Evolutionary conservation across 2,113 vertebrate species (phyloP).

Genomic region (Cygnus buccinator): DNA sequence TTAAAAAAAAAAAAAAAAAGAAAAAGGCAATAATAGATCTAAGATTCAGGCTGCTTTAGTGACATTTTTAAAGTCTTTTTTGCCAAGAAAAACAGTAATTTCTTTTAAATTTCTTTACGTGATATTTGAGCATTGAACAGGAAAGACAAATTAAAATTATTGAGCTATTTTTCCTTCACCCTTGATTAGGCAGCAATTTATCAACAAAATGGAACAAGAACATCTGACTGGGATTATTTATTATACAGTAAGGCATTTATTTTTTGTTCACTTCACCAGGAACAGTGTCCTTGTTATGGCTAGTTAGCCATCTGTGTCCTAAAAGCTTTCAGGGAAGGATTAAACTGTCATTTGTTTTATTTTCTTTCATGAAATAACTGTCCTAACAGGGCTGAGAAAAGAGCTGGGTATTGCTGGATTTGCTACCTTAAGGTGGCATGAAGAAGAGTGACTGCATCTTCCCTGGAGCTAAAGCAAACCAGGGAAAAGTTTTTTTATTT

Average conservation of each 20-base stretch:
- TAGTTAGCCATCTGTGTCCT: slow-evolving; percentile 49
- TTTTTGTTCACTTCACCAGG: slow-evolving; percentile 35
- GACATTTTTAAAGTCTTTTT: slow-evolving; percentile 2
- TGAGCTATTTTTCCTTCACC: slow-evolving; percentile 29
- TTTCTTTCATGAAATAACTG: slow-evolving; percentile 46
- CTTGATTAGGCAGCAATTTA: slow-evolving; percentile 48
- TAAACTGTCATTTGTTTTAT: slow-evolving; percentile 61
- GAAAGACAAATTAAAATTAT: slow-evolving; percentile 47
- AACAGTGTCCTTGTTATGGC: slow-evolving; percentile 49
- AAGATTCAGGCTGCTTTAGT: slow-evolving; percentile 14
- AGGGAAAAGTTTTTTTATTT: not conserved
- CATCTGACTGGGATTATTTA: slow-evolving; percentile 64
- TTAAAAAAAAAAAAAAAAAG: not conserved
- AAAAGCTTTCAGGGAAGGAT: slow-evolving; percentile 58
- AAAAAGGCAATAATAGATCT: not conserved
- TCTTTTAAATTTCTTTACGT: not conserved
- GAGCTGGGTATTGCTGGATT: not conserved
- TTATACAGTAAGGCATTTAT: slow-evolving; percentile 33
- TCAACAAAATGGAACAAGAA: slow-evolving; percentile 35
- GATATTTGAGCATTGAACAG: slow-evolving; percentile 24
- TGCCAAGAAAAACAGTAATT: slow-evolving; percentile 45
- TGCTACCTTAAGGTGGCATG: slow-evolving; percentile 8
- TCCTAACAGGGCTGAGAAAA: slow-evolving; percentile 1
- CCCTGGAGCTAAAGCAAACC: not conserved
- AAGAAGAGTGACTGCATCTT: not conserved